Conservation (phyloP, 1,140 invertebrate genomes). For the Pseudomyrmex pallidus region DNA sequence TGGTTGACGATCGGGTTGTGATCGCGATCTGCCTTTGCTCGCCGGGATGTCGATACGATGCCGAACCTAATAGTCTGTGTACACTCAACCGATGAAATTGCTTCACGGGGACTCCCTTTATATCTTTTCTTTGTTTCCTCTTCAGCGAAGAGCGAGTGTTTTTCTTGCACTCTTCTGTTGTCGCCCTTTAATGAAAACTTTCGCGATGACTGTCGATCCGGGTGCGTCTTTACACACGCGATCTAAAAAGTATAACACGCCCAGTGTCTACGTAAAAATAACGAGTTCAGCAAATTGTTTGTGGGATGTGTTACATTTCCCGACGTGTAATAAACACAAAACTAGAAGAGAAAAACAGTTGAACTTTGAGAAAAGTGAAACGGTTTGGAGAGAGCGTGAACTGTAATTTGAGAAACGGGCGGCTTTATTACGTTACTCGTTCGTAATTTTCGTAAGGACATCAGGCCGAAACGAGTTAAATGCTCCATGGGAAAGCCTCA, state of each 20-base stretch:
- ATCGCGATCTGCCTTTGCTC: constrained; percentile 47
- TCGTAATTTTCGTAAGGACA: constrained; percentile 55
- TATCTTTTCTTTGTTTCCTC: constrained; percentile 38
- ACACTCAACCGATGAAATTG: constrained; percentile 67
- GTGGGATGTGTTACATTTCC: too few species aligned
- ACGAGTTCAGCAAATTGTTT: neutral
- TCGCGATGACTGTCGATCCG: constrained; percentile 3
- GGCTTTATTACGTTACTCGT: constrained; percentile 44
- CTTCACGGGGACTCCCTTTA: constrained; percentile 48
- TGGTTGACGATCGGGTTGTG: constrained; percentile 49
- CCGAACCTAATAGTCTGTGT: constrained; percentile 43
- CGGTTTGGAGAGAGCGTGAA: constrained; percentile 6
- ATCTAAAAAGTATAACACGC: neutral
- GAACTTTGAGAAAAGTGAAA: constrained; percentile 3
- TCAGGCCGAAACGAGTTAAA: constrained; percentile 41
- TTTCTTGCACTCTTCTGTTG: neutral
- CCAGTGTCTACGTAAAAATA: too few species aligned
- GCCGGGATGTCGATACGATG: constrained; percentile 61
- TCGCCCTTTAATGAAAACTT: constrained; percentile 44
- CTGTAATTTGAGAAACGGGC: constrained; percentile 48
- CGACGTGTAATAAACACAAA: neutral
- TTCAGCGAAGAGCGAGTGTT: constrained; percentile 1
- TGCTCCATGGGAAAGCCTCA: constrained; percentile 53
- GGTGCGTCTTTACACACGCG: neutral
- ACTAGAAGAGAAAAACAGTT: neutral